Percentiles rank a stretch among this genome's conserved stretches.
Evolutionary conservation across 2,888 invertebrate species (phyloP).

Genomic region (Byasa hedistus): DNA sequence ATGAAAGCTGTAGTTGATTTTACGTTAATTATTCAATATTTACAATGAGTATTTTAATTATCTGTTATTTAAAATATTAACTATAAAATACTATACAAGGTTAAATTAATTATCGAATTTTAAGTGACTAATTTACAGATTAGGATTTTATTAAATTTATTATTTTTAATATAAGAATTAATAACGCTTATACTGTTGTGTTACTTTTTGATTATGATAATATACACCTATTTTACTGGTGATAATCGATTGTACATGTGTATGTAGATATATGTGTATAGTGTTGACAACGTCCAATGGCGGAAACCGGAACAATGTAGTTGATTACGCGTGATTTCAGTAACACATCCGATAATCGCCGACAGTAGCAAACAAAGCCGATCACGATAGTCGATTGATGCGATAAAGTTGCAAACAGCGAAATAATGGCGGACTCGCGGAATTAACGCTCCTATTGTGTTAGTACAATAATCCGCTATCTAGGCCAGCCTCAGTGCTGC

Average conservation of each 20-base stretch:
- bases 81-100: no score
- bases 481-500: slow-evolving; percentile 80
- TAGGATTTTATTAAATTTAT: no score
- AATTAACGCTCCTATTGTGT: slow-evolving; percentile 80
- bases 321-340: slow-evolving; percentile 33
- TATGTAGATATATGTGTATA: not conserved
- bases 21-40: no score
- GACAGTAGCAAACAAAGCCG: slow-evolving; percentile 47
- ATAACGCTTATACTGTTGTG: not conserved
- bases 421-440: slow-evolving; percentile 78
- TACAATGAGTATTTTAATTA: no score
- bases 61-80: no score
- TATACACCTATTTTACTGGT: not conserved
- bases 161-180: no score
- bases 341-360: slow-evolving; percentile 34
- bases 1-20: not conserved
- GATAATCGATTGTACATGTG: no score
- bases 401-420: slow-evolving; percentile 77
- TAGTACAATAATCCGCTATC: slow-evolving; percentile 80
- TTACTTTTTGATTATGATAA: not conserved
- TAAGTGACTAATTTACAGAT: no score
- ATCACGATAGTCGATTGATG: slow-evolving; percentile 68
- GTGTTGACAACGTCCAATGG: slow-evolving; percentile 4
- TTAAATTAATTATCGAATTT: no score
- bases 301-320: slow-evolving; percentile 32